Conservation (phyloP, 2,888 invertebrate genomes). For the Unio pictorum region DNA sequence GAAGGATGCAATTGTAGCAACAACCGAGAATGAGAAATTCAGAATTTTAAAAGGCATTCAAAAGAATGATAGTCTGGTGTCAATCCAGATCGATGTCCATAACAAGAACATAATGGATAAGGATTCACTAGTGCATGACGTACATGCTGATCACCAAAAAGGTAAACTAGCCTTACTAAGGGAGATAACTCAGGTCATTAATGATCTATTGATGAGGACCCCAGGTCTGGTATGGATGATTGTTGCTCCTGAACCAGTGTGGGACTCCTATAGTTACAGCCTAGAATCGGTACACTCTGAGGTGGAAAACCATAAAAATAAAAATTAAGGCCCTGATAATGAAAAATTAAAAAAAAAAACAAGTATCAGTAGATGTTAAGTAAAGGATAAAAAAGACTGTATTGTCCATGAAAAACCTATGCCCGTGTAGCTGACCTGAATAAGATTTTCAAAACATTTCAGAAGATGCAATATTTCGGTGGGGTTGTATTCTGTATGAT, state of each 20-base stretch:
- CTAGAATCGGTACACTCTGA: conserved; percentile 26
- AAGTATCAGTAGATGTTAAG: too few relatives aligned
- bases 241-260: conserved; percentile 28
- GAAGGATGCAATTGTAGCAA: conserved; percentile 57
- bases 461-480: too few relatives aligned
- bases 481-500: too few relatives aligned
- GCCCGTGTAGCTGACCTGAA: too few relatives aligned
- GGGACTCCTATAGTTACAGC: conserved; percentile 27
- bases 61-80: conserved; percentile 1
- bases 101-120: too few relatives aligned
- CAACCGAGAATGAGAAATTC: conserved; percentile 44
- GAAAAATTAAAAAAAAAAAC: too few relatives aligned
- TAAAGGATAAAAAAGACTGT: too few relatives aligned
- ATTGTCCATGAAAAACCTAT: too few relatives aligned
- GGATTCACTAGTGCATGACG: too few relatives aligned
- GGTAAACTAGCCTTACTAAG: conserved; percentile 36
- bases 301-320: conserved; percentile 2
- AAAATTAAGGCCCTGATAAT: too few relatives aligned
- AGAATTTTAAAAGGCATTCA: conserved; percentile 30
- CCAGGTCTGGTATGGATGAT: conserved; percentile 55
- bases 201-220: conserved; percentile 37
- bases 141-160: conserved; percentile 11
- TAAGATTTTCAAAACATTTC: too few relatives aligned
- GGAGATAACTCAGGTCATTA: conserved; percentile 49
- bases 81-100: background rate